Evolutionary conservation across 2,113 vertebrate species (phyloP).

Genomic region (Sinocyclocheilus anshuiensis): DNA sequence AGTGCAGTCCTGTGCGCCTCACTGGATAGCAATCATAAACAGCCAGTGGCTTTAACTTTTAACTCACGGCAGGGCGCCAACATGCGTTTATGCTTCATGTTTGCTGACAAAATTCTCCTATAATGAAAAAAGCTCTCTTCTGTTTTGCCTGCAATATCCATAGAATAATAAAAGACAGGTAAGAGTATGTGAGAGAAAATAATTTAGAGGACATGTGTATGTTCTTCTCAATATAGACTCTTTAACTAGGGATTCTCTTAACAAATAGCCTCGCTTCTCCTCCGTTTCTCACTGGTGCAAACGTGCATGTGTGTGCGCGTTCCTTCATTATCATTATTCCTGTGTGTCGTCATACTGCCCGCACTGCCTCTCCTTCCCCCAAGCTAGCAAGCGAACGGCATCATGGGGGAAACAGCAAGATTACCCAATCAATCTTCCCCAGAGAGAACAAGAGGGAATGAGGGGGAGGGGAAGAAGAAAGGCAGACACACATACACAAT

Average conservation of each 20-base stretch:
- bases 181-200: neutral
- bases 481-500: constrained; percentile 32
- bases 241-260: neutral
- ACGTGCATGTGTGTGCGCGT: constrained; percentile 40
- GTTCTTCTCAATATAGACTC: neutral
- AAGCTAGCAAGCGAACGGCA: constrained; percentile 57
- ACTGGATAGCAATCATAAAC: constrained; percentile 42
- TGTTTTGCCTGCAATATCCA: neutral
- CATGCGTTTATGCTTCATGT: too few species aligned
- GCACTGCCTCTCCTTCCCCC: constrained; percentile 61
- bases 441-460: constrained; percentile 48
- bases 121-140: neutral
- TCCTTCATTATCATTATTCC: constrained; percentile 58
- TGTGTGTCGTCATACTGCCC: constrained; percentile 60
- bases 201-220: neutral
- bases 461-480: constrained; percentile 42
- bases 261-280: neutral
- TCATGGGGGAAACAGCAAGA: constrained; percentile 74
- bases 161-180: neutral
- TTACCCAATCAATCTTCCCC: constrained; percentile 76
- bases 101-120: constrained; percentile 19
- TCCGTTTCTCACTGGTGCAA: constrained; percentile 22
- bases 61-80: neutral
- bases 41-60: constrained; percentile 44
- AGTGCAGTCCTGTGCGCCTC: neutral